A percentile compares a stretch with the other conserved stretches of the same genome.
These are phyloP conservation scores for Araneus ventricosus DNA, from an alignment of 1,140 invertebrate species.

Conservation along the genomic window DNA sequence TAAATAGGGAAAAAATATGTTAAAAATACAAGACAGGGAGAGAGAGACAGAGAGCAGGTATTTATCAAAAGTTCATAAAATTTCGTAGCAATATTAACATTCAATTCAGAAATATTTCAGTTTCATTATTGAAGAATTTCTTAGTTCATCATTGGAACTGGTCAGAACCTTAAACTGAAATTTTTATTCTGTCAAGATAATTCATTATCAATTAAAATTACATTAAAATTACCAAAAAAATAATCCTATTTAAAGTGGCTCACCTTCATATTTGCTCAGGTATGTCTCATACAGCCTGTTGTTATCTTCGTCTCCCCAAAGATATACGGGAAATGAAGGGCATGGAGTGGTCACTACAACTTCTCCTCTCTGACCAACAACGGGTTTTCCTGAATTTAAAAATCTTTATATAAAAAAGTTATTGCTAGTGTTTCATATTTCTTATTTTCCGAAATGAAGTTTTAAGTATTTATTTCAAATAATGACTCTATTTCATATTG, in stretches of 20 bases:
- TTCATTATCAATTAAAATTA: not conserved
- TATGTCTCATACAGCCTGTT: not conserved
- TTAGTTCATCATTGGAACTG: not conserved
- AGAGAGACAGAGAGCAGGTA: no score
- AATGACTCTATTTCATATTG: no score
- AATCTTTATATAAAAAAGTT: not conserved
- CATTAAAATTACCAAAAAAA: not conserved
- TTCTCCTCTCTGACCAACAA: conserved; percentile 25
- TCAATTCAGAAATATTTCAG: no score
- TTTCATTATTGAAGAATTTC: not conserved
- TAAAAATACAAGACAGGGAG: no score
- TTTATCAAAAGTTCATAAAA: no score
- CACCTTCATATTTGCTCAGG: not conserved
- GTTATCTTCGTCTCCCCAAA: not conserved
- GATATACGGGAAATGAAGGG: conserved; percentile 10
- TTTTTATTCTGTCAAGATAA: no score
- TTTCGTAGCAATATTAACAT: not conserved
- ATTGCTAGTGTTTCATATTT: not conserved
- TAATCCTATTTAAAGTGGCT: not conserved
- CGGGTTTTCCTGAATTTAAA: not conserved
- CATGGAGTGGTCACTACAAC: not conserved
- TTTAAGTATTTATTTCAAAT: no score
- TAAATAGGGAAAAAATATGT: no score
- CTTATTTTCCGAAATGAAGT: no score
- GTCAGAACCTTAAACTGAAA: no score